phyloP scores from a whole-genome alignment of 2,113 vertebrate genomes.

The Chaetodon trifascialis region DNA sequence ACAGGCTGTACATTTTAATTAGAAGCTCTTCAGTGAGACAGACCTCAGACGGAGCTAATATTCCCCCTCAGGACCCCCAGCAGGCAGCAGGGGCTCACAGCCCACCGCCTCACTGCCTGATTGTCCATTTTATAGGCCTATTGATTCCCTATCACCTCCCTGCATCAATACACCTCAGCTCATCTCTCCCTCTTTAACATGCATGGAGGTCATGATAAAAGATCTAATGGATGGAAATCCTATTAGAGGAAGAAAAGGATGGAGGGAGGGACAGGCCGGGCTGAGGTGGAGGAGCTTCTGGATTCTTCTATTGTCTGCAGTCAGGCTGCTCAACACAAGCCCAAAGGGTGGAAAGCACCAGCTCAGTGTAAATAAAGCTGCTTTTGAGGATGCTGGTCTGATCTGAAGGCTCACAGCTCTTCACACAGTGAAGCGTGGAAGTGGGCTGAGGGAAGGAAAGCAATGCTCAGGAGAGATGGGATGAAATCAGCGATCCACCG shows the following conservation, averaged over 20 bases:
- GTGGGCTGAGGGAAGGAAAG: neutral
- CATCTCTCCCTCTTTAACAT: conserved; percentile 68
- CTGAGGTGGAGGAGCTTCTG: neutral
- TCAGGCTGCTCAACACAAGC: conserved; percentile 22
- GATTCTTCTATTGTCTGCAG: conserved; percentile 26
- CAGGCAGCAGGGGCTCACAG: conserved; percentile 14
- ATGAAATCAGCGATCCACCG: no score
- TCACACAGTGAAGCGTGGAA: neutral
- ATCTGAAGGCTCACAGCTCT: conserved; percentile 1
- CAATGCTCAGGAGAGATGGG: neutral
- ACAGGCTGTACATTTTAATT: conserved; percentile 71
- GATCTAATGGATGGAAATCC: conserved; percentile 64
- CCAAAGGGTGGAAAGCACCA: neutral
- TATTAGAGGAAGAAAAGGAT: conserved; percentile 45
- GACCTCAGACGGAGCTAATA: conserved; percentile 59
- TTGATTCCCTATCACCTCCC: conserved; percentile 75
- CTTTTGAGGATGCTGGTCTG: neutral
- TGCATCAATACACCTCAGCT: conserved; percentile 64
- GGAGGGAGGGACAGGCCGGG: neutral
- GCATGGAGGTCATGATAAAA: conserved; percentile 70
- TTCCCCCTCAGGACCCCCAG: conserved; percentile 43
- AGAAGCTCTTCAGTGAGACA: conserved; percentile 40
- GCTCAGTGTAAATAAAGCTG: conserved; percentile 10
- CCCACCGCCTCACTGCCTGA: conserved; percentile 50
- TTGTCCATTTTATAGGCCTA: conserved; percentile 79